Base-by-base conservation (phyloP, 1,140 invertebrate genomes). In the Panagrolaimus sp. region DNA sequence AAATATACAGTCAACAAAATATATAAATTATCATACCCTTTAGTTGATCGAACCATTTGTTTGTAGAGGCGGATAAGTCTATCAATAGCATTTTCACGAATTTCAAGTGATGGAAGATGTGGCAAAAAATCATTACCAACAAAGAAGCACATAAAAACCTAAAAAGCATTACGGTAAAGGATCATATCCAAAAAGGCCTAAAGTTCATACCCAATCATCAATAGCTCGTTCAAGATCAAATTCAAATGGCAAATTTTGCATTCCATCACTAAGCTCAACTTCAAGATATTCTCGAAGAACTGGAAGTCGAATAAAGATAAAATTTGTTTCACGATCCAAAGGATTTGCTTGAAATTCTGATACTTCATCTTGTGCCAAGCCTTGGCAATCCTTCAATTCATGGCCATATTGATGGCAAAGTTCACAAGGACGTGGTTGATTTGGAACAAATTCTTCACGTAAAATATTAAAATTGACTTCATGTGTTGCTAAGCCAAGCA, bases 71-170 rank as follows among this genome's bases (percentile, higher is more conserved):
- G 89, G 8, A 99, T 89, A 4, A 99, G 87, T 68, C 94, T 87
- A 85, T 99, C 95, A 72, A 99, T 96, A 0, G 96, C 96, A 14
- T 91, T 91, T 87, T 99, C 96, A 70, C 96, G 87, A 79, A 99
- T 99, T 87, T 99, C 96, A 70, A 99, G 85, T 26, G 94, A 97
- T 15, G 96, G 96, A 68, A 99, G 87, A 88, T 99, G 96, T 15
- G 96, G 96, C 74, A 99, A 84, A 84, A 99, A 99, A 87, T 99
- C 96, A 85, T 99, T 99, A 48, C 96, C 96, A 68, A 99, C 96
- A 86, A 99, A 99, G 86, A 99, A 99, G 85, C 96, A 98, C 93
- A 99, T 97, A 83, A 99, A 98, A 0, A 98, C 94, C 94, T 95
- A 97, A 71, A 70, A 21, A 63, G 28, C 15, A 14, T 6, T n/a